Evolutionary conservation across 2,113 vertebrate genomes (phyloP).

Genomic region (Podiceps cristatus): DNA sequence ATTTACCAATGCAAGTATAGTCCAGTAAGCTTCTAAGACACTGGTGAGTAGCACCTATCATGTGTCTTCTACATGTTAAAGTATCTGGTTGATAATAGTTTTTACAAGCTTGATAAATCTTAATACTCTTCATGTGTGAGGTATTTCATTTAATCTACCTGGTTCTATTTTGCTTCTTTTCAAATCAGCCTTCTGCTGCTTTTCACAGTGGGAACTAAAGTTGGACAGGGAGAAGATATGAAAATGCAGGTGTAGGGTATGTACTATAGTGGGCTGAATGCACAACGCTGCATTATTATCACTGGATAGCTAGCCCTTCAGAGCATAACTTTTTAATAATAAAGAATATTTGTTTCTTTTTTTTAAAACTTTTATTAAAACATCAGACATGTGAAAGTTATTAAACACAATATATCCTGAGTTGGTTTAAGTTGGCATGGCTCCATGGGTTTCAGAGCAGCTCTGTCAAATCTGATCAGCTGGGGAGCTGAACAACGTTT

Average conservation of each 20-base stretch:
- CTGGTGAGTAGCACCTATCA: neutral
- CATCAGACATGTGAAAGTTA: neutral
- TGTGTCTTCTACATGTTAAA: neutral
- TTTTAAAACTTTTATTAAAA: neutral
- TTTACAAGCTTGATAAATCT: neutral
- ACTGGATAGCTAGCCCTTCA: neutral
- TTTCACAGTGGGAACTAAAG: neutral
- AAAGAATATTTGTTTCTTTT: neutral
- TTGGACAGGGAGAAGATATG: neutral
- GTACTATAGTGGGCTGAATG: neutral
- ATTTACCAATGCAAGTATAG: neutral
- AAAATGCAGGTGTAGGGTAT: accelerated
- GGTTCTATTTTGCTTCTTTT: neutral
- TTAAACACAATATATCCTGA: neutral
- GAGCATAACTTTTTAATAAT: neutral
- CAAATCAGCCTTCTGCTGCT: neutral
- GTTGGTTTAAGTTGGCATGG: neutral
- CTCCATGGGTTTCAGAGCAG: neutral
- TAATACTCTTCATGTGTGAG: neutral
- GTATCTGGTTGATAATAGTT: neutral
- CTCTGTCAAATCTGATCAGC: neutral
- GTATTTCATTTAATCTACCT: neutral
- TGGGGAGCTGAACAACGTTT: constrained; percentile 16
- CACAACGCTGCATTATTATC: neutral
- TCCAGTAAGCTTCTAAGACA: neutral